Evolutionary conservation across 2,888 invertebrate species (phyloP), one percentile per base, ranked within the genome.

Genomic region (Parascotia fuliginaria): DNA sequence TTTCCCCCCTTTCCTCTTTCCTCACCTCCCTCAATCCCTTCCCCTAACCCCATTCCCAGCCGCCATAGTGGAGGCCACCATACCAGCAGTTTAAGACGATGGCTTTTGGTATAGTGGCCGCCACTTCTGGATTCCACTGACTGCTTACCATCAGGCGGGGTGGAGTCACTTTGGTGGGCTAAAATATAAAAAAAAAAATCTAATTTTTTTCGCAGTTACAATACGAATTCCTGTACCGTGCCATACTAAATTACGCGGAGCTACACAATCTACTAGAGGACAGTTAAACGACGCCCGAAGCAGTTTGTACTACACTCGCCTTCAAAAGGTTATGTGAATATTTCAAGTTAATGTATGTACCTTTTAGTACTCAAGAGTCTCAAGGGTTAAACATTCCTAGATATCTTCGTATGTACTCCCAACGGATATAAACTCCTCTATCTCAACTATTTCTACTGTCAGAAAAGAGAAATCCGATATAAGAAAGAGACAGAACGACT

Each of bases 211-310:
- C 93, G 22, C 93, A 97, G 97, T 95, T 96, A 86, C 97, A 97
- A 92, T 98, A 97, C 90, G 97, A 97, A 94, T 97, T 97, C 92
- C 94, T 98, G 75, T 96, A 98, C 93, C 96, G 97, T 92, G 97
- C 97, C 84, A 96, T 97, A 87, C 94, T 97, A 65, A 97, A 97
- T 92, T 97, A 97, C 83, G 95, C 96, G 62, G 97, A 97, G 85
- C 94, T 97, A 67, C 97, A 97, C 91, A 96, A 96, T 86, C 89
- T 97, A 60, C 93, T 94, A 43, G 95, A 95, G 53, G 92, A 91
- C 77, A 92, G 92, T 81, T 92, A 92, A 92, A 71, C 81, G n/a
- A 42, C 14, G 33, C 29, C 31, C 3, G 39, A 29, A 12, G 13
- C 50, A 27, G 45, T 44, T 47, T 29, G 22, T 14, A 19, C 38